Conservation (phyloP, 1,140 invertebrate genomes). For the Lutraria rhynchaena region DNA sequence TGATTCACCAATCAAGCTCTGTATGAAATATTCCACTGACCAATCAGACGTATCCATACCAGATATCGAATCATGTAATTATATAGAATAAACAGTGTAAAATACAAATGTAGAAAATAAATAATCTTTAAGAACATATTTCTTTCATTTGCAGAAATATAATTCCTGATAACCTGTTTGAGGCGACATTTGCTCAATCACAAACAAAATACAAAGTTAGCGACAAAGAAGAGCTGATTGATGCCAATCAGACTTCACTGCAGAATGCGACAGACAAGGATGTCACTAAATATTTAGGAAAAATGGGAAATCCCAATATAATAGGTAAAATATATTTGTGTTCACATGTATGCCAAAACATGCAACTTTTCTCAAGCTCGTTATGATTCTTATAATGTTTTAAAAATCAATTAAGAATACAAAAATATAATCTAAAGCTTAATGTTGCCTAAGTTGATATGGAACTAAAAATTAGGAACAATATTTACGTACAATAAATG, state of each 20-base stretch:
- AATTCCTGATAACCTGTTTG: constrained; percentile 39
- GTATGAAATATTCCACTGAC: too few species aligned
- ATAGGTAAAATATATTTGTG: constrained; percentile 84
- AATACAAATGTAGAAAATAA: too few species aligned
- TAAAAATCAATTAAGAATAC: too few species aligned
- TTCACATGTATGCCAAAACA: background rate
- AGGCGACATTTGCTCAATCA: constrained; percentile 34
- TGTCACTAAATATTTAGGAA: constrained; percentile 63
- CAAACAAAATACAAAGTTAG: constrained; percentile 36
- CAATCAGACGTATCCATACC: too few species aligned
- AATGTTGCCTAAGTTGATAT: too few species aligned
- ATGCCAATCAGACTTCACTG: constrained; percentile 22
- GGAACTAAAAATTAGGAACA: too few species aligned
- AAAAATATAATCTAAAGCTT: too few species aligned
- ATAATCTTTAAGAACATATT: background rate
- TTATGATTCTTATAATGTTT: too few species aligned
- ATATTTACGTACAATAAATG: too few species aligned
- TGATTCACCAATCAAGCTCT: too few species aligned
- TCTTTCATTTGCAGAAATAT: constrained; percentile 34
- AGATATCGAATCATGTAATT: too few species aligned
- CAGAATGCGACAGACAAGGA: constrained; percentile 29
- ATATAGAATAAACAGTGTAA: too few species aligned
- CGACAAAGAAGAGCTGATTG: constrained; percentile 11
- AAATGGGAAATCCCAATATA: constrained; percentile 92
- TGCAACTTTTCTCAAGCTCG: background rate